Percentiles rank a stretch among this genome's conserved stretches.
phyloP scores from a whole-genome alignment of 2,797 vertebrate species.

The Luscinia megarhynchos region DNA sequence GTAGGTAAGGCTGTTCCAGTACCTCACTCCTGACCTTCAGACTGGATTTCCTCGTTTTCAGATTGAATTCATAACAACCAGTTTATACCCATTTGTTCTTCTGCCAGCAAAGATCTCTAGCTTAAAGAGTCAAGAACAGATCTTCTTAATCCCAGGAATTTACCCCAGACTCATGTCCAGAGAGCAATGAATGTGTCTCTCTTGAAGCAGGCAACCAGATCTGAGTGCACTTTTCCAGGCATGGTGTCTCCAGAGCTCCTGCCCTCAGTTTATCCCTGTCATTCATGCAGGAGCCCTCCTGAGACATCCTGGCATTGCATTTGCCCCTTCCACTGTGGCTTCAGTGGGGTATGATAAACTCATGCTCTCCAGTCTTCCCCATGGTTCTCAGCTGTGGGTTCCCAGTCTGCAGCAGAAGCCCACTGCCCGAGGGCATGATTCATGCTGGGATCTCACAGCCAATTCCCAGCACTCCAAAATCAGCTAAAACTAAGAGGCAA shows the following conservation, averaged over 20 bases:
- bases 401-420: background rate
- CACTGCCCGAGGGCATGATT: background rate
- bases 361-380: background rate
- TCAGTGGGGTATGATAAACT: background rate
- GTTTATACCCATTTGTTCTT: slow-evolving; percentile 19
- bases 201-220: background rate
- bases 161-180: background rate
- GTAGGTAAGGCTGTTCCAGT: background rate
- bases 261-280: background rate
- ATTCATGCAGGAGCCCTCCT: background rate
- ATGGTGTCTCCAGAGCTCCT: background rate
- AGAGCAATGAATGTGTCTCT: background rate
- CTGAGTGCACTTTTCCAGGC: background rate
- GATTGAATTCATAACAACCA: background rate
- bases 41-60: background rate
- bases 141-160: background rate
- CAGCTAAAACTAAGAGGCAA: background rate
- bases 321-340: background rate
- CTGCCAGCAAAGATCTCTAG: slow-evolving; percentile 1
- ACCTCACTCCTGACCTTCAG: background rate
- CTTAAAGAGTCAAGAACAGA: background rate
- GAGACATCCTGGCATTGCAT: background rate
- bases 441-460: background rate
- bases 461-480: background rate
- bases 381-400: background rate